phyloP scores from a whole-genome alignment of 2,888 invertebrate species.

The Papilio protenor region DNA sequence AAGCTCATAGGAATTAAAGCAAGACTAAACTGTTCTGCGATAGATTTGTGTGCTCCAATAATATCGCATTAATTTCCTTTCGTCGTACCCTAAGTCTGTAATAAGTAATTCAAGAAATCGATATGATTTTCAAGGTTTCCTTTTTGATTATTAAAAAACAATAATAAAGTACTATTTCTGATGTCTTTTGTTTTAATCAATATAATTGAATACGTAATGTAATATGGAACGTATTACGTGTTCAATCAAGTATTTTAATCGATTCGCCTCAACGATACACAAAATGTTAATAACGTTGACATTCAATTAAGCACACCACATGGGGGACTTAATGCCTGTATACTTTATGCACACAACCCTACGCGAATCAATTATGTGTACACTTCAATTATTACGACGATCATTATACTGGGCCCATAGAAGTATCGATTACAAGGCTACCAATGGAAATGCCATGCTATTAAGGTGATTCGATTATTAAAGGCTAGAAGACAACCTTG shows the following conservation, averaged over 20 bases:
- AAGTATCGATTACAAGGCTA: constrained; percentile 40
- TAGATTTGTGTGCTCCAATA: too few relatives aligned
- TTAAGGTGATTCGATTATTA: constrained; percentile 33
- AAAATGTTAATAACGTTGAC: constrained; percentile 41
- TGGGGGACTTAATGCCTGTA: constrained; percentile 34
- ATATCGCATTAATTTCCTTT: neutral
- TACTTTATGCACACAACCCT: constrained; percentile 40
- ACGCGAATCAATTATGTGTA: constrained; percentile 36
- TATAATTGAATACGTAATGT: constrained; percentile 34
- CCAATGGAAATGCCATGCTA: constrained; percentile 38
- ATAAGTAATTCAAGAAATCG: neutral
- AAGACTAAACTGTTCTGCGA: too few relatives aligned
- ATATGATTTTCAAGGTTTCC: neutral
- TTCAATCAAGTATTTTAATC: constrained; percentile 42
- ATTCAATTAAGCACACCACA: constrained; percentile 42
- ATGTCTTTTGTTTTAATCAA: neutral
- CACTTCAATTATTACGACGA: constrained; percentile 37
- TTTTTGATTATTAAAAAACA: neutral
- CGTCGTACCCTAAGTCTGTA: neutral
- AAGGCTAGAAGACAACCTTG: constrained; percentile 35
- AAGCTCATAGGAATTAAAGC: too few relatives aligned
- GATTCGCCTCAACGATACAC: constrained; percentile 25
- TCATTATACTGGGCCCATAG: constrained; percentile 33
- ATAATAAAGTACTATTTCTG: neutral
- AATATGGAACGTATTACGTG: constrained; percentile 3